Conservation (phyloP, 2,797 vertebrate species). For the Cuculus canorus region DNA sequence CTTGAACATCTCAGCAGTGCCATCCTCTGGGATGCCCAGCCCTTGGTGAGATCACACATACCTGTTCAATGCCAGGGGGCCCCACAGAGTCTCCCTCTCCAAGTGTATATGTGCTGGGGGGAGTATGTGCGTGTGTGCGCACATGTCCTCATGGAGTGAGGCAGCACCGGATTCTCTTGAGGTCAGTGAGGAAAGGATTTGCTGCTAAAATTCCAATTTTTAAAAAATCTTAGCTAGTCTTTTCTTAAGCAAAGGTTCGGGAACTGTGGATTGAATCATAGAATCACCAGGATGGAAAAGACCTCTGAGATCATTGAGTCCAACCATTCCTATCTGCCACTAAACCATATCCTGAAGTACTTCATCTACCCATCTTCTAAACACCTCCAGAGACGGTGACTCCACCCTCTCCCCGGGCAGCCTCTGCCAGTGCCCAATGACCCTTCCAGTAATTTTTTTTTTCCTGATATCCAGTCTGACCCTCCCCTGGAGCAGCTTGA, state of each 20-base stretch:
- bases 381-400: no score
- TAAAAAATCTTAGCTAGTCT: not conserved
- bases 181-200: not conserved
- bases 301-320: no score
- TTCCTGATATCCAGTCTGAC: no score
- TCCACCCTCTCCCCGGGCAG: no score
- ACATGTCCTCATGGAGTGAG: accelerated
- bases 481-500: no score
- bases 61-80: not conserved
- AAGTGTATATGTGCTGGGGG: accelerated
- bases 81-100: not conserved
- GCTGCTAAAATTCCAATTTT: not conserved
- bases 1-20: not conserved
- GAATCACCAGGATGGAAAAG: no score
- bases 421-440: no score
- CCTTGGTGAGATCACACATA: not conserved
- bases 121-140: accelerated
- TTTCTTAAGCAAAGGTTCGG: not conserved
- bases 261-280: no score
- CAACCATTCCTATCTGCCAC: no score
- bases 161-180: not conserved
- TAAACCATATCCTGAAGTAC: no score
- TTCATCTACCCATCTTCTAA: no score
- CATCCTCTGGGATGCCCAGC: not conserved
- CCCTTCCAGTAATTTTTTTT: no score